Evolutionary conservation across 2,113 vertebrate genomes (phyloP), one percentile per base, ranked within the genome.

Genomic region (Megaptera novaeangliae): DNA sequence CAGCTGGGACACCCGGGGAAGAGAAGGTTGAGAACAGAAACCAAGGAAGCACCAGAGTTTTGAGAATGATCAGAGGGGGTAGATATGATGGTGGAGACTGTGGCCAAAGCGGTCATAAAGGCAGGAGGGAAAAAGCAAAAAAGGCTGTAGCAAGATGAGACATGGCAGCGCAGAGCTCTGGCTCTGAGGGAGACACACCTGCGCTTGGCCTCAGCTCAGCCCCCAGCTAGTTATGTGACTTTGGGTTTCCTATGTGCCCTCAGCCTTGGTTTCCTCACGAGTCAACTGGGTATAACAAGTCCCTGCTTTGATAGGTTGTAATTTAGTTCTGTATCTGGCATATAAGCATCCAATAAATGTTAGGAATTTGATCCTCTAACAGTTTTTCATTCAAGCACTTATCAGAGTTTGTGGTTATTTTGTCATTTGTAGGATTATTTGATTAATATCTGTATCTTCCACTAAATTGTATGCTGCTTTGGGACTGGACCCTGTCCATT

Each of bases 161-260:
- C 2, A 0, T 0, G 6, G 49, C 1, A 7, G 12, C 10, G 4
- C 44, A 8, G n/a, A 57, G 3, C 39, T 6, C n/a, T 6, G 25
- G 18, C 36, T 75, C 84, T 21, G 57, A 21, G 23, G 36, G 13
- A n/a, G n/a, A 55, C 12, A 0, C 1, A 0, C 55, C 41, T 13
- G 25, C 7, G 8, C 34, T 3, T 49, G 68, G 25, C 29, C 41
- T 23, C 1, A 4, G 39, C 77, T 61, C 68, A 4, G 69, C 17
- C 21, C 39, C 52, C 77, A 68, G 5, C 78, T n/a, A 11, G 8
- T 21, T n/a, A 25, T 8, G 39, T 46, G 34, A 25, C 52, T 80
- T 36, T 61, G 31, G 15, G 18, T 59, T 39, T 36, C 80, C 84
- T 14, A 36, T 21, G 57, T 11, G 57, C 23, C 1, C 74, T 55